phyloP scores from a whole-genome alignment of 2,888 invertebrate species.

The Rhagium mordax region DNA sequence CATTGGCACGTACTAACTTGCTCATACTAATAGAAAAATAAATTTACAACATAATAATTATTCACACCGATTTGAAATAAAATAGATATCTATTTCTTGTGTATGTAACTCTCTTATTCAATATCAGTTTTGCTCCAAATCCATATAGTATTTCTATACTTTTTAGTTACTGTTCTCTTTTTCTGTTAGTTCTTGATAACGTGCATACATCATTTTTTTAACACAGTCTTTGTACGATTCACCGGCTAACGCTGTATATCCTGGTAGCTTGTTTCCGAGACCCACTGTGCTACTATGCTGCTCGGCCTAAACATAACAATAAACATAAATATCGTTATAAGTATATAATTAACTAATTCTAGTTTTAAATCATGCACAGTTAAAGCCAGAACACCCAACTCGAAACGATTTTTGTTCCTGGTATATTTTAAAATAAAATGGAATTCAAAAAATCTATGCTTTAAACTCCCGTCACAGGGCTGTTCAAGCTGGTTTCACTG shows the following conservation, averaged over 20 bases:
- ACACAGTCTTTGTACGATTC: constrained; percentile 93
- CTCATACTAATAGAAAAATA: constrained; percentile 17
- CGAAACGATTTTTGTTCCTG: too few species aligned
- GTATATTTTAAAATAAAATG: too few species aligned
- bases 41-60: constrained; percentile 8
- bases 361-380: too few species aligned
- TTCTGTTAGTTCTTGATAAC: constrained; percentile 87
- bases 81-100: not conserved
- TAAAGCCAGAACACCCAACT: too few species aligned
- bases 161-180: constrained; percentile 68
- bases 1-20: constrained; percentile 15
- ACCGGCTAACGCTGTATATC: constrained; percentile 85
- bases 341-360: too few species aligned
- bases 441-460: too few species aligned
- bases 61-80: not conserved
- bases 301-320: constrained; percentile 71
- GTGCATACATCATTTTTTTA: constrained; percentile 90
- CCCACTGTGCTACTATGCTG: constrained; percentile 80
- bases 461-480: too few species aligned
- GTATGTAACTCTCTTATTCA: not conserved
- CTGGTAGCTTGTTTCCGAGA: constrained; percentile 86
- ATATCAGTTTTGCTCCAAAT: not conserved
- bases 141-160: not conserved
- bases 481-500: too few species aligned
- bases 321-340: not conserved